These are phyloP conservation scores for Phrynosoma blainvillii DNA, from an alignment of 2,113 vertebrate genomes.

Conservation along the genomic window DNA sequence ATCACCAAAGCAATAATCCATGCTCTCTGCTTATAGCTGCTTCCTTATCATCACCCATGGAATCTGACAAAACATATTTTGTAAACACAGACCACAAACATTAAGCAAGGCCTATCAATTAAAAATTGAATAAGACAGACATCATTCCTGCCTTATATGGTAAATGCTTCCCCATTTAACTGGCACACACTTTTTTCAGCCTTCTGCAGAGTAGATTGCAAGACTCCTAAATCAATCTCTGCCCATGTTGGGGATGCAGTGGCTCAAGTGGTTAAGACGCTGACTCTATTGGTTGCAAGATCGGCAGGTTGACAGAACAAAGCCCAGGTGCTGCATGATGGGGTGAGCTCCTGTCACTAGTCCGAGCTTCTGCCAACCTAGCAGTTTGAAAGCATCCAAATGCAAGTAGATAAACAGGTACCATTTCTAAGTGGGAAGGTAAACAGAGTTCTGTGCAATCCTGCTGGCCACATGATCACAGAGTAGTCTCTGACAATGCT, in stretches of 20 bases:
- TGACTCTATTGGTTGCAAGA: too few relatives aligned
- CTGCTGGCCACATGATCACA: too few relatives aligned
- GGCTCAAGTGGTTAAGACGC: too few relatives aligned
- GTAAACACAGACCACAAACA: conserved; percentile 40
- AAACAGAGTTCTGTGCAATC: too few relatives aligned
- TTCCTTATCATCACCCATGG: not conserved
- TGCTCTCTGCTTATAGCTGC: not conserved
- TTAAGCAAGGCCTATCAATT: not conserved
- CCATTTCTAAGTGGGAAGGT: too few relatives aligned
- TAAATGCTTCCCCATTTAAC: not conserved
- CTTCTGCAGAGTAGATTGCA: not conserved
- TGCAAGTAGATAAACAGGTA: too few relatives aligned
- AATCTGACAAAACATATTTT: not conserved
- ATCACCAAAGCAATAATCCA: not conserved
- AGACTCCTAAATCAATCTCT: not conserved
- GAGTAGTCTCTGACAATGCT: too few relatives aligned
- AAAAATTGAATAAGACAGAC: not conserved
- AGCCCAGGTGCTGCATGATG: too few relatives aligned
- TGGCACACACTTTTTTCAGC: not conserved
- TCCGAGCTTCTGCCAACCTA: too few relatives aligned
- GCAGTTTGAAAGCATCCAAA: too few relatives aligned
- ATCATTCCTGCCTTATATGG: not conserved
- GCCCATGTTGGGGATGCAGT: not conserved
- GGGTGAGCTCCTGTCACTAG: too few relatives aligned
- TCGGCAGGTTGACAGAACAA: too few relatives aligned